These are phyloP conservation scores for Thripadectes ignobilis DNA, from an alignment of 2,797 vertebrate genomes.

Conservation along the genomic window DNA sequence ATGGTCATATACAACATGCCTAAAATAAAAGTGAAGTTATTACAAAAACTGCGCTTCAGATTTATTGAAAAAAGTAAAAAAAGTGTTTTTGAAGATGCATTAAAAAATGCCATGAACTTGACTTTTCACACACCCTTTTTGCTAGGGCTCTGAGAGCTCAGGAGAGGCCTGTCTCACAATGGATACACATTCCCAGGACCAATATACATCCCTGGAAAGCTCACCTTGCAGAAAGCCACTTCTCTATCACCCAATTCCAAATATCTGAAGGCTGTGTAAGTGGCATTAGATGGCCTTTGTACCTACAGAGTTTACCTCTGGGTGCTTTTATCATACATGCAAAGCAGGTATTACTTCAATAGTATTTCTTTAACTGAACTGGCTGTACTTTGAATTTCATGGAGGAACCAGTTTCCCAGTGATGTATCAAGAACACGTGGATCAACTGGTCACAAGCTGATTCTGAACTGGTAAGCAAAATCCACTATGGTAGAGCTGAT, in stretches of 20 bases:
- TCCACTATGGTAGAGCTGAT: background rate
- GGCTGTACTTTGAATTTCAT: background rate
- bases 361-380: background rate
- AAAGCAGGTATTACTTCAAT: background rate
- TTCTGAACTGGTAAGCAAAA: background rate
- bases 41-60: background rate
- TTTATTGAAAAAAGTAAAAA: background rate
- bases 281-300: background rate
- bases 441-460: background rate
- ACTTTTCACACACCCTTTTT: background rate
- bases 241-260: background rate
- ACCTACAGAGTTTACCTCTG: background rate
- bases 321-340: background rate
- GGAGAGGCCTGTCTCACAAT: background rate
- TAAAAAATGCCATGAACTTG: background rate
- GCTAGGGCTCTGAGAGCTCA: background rate
- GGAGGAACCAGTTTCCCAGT: background rate
- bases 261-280: background rate
- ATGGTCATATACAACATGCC: background rate
- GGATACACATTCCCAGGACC: background rate
- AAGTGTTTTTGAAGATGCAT: background rate
- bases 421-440: background rate
- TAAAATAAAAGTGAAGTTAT: background rate
- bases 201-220: background rate
- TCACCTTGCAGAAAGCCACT: background rate